Conservation (phyloP, 2,888 invertebrate genomes). For the Agrotis segetum region DNA sequence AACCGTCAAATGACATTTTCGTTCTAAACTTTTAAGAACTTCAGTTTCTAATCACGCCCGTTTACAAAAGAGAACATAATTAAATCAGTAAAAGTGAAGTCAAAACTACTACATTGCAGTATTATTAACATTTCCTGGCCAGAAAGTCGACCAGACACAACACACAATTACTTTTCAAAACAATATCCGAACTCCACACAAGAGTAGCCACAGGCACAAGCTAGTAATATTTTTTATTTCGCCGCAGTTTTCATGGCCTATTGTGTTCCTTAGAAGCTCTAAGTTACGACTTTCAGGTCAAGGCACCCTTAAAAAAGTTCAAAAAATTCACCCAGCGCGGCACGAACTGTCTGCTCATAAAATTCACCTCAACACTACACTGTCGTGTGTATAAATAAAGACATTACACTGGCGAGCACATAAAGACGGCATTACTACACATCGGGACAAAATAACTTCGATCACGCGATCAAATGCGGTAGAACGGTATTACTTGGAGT, state of each 20-base stretch:
- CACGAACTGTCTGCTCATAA: conserved; percentile 46
- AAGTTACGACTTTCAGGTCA: conserved; percentile 2
- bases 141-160: no score
- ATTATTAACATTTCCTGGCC: no score
- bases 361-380: conserved; percentile 45
- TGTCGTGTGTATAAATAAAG: conserved; percentile 69
- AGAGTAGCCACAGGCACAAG: no score
- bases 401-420: conserved; percentile 69
- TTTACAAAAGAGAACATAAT: no score
- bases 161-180: no score
- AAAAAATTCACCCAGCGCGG: conserved; percentile 14
- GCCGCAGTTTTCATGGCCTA: not conserved
- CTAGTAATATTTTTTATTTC: not conserved
- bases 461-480: conserved; percentile 72
- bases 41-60: no score
- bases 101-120: no score
- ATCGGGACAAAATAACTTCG: conserved; percentile 70
- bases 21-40: no score
- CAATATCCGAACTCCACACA: no score
- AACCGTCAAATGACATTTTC: no score
- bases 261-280: not conserved
- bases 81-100: no score
- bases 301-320: not conserved
- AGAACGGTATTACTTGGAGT: conserved; percentile 58
- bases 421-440: conserved; percentile 63